These are phyloP conservation scores for Danio tinwini DNA, from an alignment of 2,797 vertebrate genomes.

Conservation along the genomic window DNA sequence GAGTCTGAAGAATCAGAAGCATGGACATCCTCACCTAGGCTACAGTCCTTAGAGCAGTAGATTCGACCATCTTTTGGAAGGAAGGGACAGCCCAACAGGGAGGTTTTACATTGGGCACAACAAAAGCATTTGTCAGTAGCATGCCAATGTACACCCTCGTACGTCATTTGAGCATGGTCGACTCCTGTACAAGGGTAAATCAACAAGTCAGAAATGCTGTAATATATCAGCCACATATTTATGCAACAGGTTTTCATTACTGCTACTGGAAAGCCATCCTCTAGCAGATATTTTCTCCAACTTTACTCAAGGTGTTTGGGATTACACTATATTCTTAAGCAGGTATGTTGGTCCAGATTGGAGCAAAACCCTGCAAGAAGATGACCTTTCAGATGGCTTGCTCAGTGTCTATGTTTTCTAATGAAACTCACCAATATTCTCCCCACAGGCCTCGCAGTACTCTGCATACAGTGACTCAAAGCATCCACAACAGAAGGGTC, in stretches of 20 bases:
- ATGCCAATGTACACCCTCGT: constrained; percentile 96
- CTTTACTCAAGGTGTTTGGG: background rate
- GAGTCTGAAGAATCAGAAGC: constrained; percentile 95
- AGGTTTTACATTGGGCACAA: constrained; percentile 92
- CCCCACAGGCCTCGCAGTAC: constrained; percentile 95
- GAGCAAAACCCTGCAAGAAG: background rate
- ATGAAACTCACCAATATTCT: constrained; percentile 88
- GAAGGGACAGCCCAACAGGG: constrained; percentile 93
- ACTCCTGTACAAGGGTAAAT: constrained; percentile 79
- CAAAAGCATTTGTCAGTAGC: constrained; percentile 95
- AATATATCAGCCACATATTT: constrained; percentile 1
- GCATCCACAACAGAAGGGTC: constrained; percentile 92
- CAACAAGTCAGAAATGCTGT: background rate
- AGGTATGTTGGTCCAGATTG: background rate
- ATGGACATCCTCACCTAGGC: constrained; percentile 91
- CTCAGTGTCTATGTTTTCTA: too few species aligned
- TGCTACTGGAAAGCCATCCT: background rate
- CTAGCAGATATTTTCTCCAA: background rate
- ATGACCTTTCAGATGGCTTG: background rate
- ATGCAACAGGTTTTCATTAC: background rate
- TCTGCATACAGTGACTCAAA: constrained; percentile 95
- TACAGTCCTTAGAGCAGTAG: constrained; percentile 96
- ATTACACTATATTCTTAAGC: background rate
- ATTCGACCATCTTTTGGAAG: constrained; percentile 94
- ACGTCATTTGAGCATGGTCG: constrained; percentile 98